phyloP scores from a whole-genome alignment of 2,797 vertebrate genomes.

The Balearica regulorum region DNA sequence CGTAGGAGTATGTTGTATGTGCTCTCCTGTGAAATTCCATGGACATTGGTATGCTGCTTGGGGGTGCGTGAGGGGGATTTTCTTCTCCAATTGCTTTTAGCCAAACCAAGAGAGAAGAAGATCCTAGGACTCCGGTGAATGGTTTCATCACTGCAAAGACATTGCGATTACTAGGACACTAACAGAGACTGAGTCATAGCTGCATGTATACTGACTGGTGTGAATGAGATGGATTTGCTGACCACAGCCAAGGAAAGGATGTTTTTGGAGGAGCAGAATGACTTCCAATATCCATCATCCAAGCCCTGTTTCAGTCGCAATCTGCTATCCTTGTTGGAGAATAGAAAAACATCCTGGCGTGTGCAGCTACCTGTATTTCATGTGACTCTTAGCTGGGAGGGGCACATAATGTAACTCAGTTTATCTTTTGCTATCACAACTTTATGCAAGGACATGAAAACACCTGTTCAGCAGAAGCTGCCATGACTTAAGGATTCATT shows the following conservation, averaged over 20 bases:
- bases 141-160: not conserved
- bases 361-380: not conserved
- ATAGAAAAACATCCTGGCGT: not conserved
- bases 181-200: not conserved
- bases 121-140: not conserved
- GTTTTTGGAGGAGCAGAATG: not conserved
- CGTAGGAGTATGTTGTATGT: not conserved
- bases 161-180: not conserved
- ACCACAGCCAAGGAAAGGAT: not conserved
- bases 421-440: not conserved
- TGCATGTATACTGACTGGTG: not conserved
- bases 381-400: not conserved
- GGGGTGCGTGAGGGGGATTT: not conserved
- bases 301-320: not conserved
- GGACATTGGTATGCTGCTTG: not conserved
- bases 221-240: not conserved
- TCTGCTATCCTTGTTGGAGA: not conserved
- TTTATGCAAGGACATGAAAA: not conserved
- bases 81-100: not conserved
- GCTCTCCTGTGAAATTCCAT: not conserved
- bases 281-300: not conserved
- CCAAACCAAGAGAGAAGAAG: not conserved
- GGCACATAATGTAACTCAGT: not conserved
- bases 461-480: not conserved
- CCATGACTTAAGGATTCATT: not conserved